Percentiles rank a stretch among this genome's conserved stretches.
These are phyloP conservation scores for Mastomys natalensis DNA, from an alignment of 2,113 vertebrate species.

Conservation along the genomic window DNA sequence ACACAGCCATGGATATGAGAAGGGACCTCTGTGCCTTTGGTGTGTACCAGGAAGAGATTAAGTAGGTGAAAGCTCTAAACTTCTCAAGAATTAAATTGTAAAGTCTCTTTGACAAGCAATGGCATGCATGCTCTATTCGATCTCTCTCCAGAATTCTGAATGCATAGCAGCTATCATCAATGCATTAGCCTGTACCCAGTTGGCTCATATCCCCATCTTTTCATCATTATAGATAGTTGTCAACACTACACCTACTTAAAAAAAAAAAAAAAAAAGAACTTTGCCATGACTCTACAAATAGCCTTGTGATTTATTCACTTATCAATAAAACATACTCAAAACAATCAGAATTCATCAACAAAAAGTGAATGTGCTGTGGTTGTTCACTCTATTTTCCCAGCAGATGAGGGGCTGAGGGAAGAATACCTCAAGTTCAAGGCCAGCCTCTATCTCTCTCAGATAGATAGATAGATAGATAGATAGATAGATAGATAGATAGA, in stretches of 20 bases:
- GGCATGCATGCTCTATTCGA: neutral
- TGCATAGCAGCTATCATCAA: neutral
- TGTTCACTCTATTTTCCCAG: neutral
- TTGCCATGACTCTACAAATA: neutral
- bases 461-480: too few relatives aligned
- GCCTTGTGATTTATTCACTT: neutral
- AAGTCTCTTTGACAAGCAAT: neutral
- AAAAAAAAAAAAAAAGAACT: neutral
- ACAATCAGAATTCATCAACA: neutral
- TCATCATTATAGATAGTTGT: neutral
- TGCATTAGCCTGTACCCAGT: too few relatives aligned
- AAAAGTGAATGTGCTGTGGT: neutral
- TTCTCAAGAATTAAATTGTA: neutral
- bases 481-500: too few relatives aligned
- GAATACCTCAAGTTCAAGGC: neutral
- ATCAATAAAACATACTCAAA: neutral
- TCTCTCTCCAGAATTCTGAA: neutral
- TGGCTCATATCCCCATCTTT: neutral
- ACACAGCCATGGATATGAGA: neutral
- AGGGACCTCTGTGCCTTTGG: neutral
- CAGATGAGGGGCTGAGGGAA: neutral
- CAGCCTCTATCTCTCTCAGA: neutral
- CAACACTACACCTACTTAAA: neutral
- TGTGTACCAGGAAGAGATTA: neutral
- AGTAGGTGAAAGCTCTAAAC: neutral